Base-by-base conservation (phyloP, 2,113 vertebrate species). In the Pollachius pollachius region DNA sequence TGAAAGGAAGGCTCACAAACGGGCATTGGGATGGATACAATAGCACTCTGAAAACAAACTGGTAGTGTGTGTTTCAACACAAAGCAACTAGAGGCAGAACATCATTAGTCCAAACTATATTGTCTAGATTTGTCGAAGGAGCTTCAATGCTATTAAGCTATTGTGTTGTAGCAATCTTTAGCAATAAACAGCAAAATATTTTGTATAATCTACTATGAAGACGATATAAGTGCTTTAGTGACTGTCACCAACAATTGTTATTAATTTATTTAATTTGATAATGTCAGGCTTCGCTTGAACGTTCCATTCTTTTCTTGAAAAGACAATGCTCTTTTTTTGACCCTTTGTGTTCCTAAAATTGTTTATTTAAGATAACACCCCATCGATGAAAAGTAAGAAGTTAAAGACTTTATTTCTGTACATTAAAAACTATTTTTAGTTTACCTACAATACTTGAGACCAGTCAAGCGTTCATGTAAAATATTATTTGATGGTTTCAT, bases 381-480 rank as follows among this genome's bases (percentile, higher is more conserved):
- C 2, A 18, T 23, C 1, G n/a, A 7, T 17, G 15, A 57, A 57
- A 17, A 57, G 54, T 57, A 57, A 57, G 15, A 57, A n/a, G 54
- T 57, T 57, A 65, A 73, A 71, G 62, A 74, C 70, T 82, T 67
- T 52, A 65, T 80, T 85, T 70, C 78, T 86, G 69, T 84, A 89
- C 84, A 87, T 86, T 87, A 85, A 82, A 82, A 87, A 85, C 84
- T 78, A 72, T 69, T 88, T 82, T 77, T 73, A 25, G 63, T 82
- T 81, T 75, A 79, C 75, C 80, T 81, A 80, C 65, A 25, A 72
- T 69, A 81, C 91, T 93, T 94, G 92, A 94, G 81, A 92, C 92
- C 92, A 92, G 92, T 94, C 92, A 92, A 93, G 90, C 89, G 77
- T 79, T 79, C 25, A 84, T 87, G 83, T 85, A 87, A 89, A 89